These are phyloP conservation scores for Euclidia mi DNA, from an alignment of 2,888 invertebrate genomes.

Conservation along the genomic window DNA sequence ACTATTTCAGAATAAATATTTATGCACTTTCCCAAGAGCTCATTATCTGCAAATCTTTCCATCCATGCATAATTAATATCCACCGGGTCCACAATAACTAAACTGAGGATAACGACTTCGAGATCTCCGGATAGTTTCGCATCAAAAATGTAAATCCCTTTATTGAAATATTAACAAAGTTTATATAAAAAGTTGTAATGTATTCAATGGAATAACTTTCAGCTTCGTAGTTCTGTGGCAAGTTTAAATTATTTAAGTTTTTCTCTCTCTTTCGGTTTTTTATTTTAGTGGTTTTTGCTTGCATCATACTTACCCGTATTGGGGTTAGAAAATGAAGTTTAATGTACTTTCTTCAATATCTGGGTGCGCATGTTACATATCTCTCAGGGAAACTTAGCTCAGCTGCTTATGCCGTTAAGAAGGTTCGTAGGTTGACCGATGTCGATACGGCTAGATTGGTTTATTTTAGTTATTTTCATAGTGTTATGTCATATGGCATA, in stretches of 20 bases:
- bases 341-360: no score
- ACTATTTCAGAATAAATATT: no score
- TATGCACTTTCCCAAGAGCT: not conserved
- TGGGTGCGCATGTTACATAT: no score
- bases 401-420: no score
- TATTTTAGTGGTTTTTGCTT: slow-evolving; percentile 24
- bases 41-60: not conserved
- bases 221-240: slow-evolving; percentile 33
- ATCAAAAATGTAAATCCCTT: slow-evolving; percentile 56
- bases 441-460: no score
- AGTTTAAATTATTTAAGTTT: slow-evolving; percentile 52
- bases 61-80: not conserved
- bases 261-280: slow-evolving; percentile 17
- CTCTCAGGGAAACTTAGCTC: no score
- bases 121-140: slow-evolving; percentile 41
- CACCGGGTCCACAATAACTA: not conserved
- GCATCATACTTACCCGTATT: not conserved
- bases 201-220: slow-evolving; percentile 57
- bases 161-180: slow-evolving; percentile 57
- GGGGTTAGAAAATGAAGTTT: no score
- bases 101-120: slow-evolving; percentile 28
- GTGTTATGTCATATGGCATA: no score
- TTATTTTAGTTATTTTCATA: no score
- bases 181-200: slow-evolving; percentile 55
- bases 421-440: no score